phyloP scores from a whole-genome alignment of 1,140 invertebrate species.

The Linepithema humile region DNA sequence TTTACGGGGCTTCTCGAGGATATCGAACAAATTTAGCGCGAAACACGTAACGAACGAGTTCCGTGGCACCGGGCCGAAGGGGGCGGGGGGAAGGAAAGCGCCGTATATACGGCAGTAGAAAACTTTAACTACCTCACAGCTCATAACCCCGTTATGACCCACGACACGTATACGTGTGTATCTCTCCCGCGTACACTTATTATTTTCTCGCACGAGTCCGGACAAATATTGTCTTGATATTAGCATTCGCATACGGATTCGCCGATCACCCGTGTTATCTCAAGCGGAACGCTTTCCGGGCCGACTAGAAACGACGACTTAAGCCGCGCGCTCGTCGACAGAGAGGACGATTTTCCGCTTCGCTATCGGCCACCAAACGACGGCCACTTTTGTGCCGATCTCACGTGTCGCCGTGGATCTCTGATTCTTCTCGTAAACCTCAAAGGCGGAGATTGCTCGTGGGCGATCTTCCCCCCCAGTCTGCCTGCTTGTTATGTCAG shows the following conservation, averaged over 20 bases:
- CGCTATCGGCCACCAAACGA: slow-evolving; percentile 75
- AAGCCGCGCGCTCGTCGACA: slow-evolving; percentile 54
- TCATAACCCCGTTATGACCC: slow-evolving; percentile 80
- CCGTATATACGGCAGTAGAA: slow-evolving; percentile 70
- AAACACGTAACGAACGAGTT: slow-evolving; percentile 78
- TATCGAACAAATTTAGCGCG: slow-evolving; percentile 79
- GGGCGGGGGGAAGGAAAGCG: slow-evolving; percentile 8
- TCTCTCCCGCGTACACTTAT: slow-evolving; percentile 76
- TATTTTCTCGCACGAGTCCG: slow-evolving; percentile 77
- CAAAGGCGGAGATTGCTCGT: slow-evolving; percentile 68
- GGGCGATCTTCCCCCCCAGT: slow-evolving; percentile 6
- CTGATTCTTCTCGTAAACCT: slow-evolving; percentile 64
- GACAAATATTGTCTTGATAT: slow-evolving; percentile 79
- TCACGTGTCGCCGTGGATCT: slow-evolving; percentile 67
- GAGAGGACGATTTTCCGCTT: slow-evolving; percentile 61
- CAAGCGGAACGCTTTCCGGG: slow-evolving; percentile 64
- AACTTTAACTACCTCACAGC: slow-evolving; percentile 81
- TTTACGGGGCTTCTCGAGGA: slow-evolving; percentile 69
- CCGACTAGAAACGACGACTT: slow-evolving; percentile 36
- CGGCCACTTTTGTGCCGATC: slow-evolving; percentile 79
- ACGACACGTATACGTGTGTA: slow-evolving; percentile 42
- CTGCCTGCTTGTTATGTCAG: slow-evolving; percentile 75
- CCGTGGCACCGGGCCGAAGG: slow-evolving; percentile 1
- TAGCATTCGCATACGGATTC: slow-evolving; percentile 49
- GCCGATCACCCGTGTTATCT: slow-evolving; percentile 61